phyloP scores from a whole-genome alignment of 2,797 vertebrate species.

The Clarias fuscus region DNA sequence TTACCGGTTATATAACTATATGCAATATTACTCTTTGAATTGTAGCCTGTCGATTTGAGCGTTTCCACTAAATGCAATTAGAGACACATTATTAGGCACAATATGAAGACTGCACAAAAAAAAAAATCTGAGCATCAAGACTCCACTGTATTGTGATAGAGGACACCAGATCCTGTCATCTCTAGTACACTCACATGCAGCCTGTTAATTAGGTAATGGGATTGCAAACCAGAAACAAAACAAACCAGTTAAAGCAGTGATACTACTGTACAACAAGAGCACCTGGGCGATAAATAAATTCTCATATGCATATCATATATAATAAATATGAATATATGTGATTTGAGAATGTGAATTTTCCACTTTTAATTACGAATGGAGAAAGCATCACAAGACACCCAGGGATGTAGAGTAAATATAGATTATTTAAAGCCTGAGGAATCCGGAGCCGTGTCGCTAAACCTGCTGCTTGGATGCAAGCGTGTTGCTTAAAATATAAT shows the following conservation, averaged over 20 bases:
- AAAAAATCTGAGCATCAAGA: neutral
- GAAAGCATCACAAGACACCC: neutral
- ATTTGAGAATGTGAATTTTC: neutral
- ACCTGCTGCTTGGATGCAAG: constrained; percentile 14
- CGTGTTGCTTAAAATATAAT: neutral
- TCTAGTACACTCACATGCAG: neutral
- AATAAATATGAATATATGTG: neutral
- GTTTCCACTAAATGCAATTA: constrained; percentile 4
- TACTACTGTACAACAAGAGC: neutral
- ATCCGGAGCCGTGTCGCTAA: neutral
- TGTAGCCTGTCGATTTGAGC: neutral
- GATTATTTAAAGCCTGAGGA: neutral
- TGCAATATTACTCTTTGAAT: constrained; percentile 6
- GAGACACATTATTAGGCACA: neutral
- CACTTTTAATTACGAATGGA: neutral
- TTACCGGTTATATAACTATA: constrained; percentile 33
- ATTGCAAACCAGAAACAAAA: neutral
- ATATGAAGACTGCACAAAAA: neutral
- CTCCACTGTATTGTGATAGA: neutral
- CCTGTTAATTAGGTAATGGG: constrained; percentile 12
- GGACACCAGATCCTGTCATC: neutral
- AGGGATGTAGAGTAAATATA: constrained; percentile 29
- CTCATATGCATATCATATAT: neutral
- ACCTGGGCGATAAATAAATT: neutral
- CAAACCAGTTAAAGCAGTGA: neutral